Percentiles rank a stretch among this genome's conserved stretches.
phyloP scores from a whole-genome alignment of 2,797 vertebrate species.

The Champsocephalus gunnari region DNA sequence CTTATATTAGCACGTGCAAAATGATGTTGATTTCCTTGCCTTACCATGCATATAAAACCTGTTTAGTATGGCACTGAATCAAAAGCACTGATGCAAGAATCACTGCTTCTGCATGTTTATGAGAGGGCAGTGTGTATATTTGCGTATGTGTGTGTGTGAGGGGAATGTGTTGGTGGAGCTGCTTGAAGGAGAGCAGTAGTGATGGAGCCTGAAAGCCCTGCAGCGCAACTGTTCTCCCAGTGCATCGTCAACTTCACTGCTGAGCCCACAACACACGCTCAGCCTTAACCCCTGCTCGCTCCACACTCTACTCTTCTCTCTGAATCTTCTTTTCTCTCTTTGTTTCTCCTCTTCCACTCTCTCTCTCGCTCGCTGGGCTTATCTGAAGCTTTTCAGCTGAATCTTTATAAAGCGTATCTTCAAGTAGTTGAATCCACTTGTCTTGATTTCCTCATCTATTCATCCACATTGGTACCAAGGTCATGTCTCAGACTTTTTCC shows the following conservation, averaged over 20 bases:
- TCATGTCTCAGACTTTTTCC: slow-evolving; percentile 1
- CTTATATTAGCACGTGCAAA: slow-evolving; percentile 22
- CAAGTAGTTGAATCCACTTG: slow-evolving; percentile 27
- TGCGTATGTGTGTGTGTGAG: slow-evolving; percentile 40
- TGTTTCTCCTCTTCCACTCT: slow-evolving; percentile 32
- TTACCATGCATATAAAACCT: slow-evolving; percentile 52
- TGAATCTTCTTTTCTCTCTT: slow-evolving; percentile 49
- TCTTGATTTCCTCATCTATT: slow-evolving; percentile 24
- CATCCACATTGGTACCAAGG: background rate
- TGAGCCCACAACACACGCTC: slow-evolving; percentile 75
- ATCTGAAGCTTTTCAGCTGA: slow-evolving; percentile 38
- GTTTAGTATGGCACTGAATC: slow-evolving; percentile 39
- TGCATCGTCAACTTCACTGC: slow-evolving; percentile 82
- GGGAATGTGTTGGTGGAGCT: slow-evolving; percentile 66
- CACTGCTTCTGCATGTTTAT: slow-evolving; percentile 69
- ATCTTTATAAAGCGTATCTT: slow-evolving; percentile 25
- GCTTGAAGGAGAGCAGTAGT: slow-evolving; percentile 85
- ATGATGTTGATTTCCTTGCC: slow-evolving; percentile 20
- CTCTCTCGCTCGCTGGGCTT: slow-evolving; percentile 26
- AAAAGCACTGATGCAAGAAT: slow-evolving; percentile 63
- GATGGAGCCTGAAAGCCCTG: slow-evolving; percentile 84
- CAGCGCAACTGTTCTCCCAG: slow-evolving; percentile 82
- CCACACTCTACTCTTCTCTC: slow-evolving; percentile 50
- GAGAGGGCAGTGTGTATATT: slow-evolving; percentile 50
- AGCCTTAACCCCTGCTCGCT: slow-evolving; percentile 60